A percentile compares a stretch with the other conserved stretches of the same genome.
phyloP scores from a whole-genome alignment of 2,888 invertebrate species.

The Artemia sinica region DNA sequence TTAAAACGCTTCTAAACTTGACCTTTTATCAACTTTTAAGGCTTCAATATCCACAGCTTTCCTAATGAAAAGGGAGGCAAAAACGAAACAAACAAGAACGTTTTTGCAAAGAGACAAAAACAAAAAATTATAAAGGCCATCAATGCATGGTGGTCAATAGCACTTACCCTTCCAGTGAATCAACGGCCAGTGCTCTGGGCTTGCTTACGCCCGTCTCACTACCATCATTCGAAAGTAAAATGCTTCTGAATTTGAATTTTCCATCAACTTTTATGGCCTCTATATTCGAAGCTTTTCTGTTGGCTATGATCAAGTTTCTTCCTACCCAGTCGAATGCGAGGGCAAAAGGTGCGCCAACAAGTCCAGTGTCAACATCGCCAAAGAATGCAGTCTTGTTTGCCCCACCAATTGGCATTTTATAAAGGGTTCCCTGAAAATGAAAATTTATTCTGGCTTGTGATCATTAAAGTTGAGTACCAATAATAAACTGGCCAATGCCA shows the following conservation, averaged over 20 bases:
- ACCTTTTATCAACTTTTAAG: constrained; percentile 1
- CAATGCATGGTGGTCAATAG: too few relatives aligned
- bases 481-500: not conserved
- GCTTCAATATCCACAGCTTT: constrained; percentile 17
- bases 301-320: constrained; percentile 80
- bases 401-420: constrained; percentile 61
- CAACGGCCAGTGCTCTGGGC: constrained; percentile 69
- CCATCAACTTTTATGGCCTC: constrained; percentile 73
- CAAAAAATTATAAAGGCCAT: too few relatives aligned
- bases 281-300: constrained; percentile 70
- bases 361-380: constrained; percentile 51
- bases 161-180: constrained; percentile 70
- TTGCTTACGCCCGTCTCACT: constrained; percentile 64
- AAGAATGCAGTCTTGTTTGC: constrained; percentile 67
- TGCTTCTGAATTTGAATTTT: constrained; percentile 58
- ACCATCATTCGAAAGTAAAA: constrained; percentile 71
- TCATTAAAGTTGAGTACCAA: constrained; percentile 15
- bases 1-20: too few relatives aligned
- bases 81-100: not conserved
- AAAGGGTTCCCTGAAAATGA: constrained; percentile 54
- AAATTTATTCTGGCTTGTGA: not conserved
- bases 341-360: constrained; percentile 73
- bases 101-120: too few relatives aligned
- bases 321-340: constrained; percentile 95
- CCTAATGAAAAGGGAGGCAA: not conserved